phyloP scores from a whole-genome alignment of 2,797 vertebrate genomes.

The Xyrichtys novacula region DNA sequence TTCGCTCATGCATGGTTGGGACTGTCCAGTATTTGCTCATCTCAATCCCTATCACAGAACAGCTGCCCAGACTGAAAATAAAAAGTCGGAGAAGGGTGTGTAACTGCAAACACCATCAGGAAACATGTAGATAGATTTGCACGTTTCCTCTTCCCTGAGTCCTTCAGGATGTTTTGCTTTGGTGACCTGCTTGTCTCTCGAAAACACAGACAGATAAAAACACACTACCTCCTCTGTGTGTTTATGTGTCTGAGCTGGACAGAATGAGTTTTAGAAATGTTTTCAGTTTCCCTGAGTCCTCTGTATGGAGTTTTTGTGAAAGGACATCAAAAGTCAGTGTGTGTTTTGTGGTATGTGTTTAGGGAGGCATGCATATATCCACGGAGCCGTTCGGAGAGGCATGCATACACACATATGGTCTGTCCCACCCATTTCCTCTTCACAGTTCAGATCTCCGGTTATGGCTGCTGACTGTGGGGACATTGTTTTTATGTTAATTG shows the following conservation, averaged over 20 bases:
- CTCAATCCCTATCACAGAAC: conserved; percentile 23
- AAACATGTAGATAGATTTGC: conserved; percentile 57
- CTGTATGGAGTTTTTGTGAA: conserved; percentile 17
- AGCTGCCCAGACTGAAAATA: conserved; percentile 4
- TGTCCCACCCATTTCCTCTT: conserved; percentile 30
- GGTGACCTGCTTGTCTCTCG: conserved; percentile 39
- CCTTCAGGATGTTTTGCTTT: conserved; percentile 52
- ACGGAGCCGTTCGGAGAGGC: conserved; percentile 11
- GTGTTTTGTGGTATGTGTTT: conserved; percentile 18
- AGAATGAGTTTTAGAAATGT: conserved; percentile 15
- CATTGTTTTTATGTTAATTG: conserved; percentile 81
- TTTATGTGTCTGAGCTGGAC: conserved; percentile 7
- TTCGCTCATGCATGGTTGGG: conserved; percentile 35
- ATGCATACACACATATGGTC: conserved; percentile 13
- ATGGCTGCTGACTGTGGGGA: conserved; percentile 64
- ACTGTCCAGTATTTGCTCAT: conserved; percentile 49
- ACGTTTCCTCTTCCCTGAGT: conserved; percentile 57
- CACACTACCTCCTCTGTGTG: conserved; percentile 5
- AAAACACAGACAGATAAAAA: conserved; percentile 36
- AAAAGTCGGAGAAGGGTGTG: conserved; percentile 20
- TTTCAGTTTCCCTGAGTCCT: conserved; percentile 17
- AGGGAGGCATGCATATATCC: conserved; percentile 15
- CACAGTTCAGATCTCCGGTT: conserved; percentile 47
- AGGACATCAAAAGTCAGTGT: conserved; percentile 28
- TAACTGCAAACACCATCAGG: conserved; percentile 49